A percentile compares a stretch with the other conserved stretches of the same genome.
phyloP scores from a whole-genome alignment of 2,113 vertebrate species.

The Austrofundulus limnaeus region DNA sequence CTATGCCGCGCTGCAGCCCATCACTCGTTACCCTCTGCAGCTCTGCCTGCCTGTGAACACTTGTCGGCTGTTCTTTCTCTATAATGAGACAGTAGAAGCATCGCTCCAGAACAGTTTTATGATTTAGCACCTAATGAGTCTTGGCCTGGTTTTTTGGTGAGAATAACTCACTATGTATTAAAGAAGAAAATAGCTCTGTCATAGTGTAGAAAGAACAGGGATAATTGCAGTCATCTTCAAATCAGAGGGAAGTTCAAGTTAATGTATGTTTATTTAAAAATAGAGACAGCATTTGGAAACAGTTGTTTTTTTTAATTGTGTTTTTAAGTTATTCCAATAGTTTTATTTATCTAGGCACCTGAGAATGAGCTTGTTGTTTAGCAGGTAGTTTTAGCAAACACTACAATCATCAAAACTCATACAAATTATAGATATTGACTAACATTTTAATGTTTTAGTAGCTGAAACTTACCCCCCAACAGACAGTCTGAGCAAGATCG shows the following conservation, averaged over 20 bases:
- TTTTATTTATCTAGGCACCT: too few species aligned
- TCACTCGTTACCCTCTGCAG: conserved; percentile 52
- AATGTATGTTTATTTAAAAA: background rate
- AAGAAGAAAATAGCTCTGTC: conserved; percentile 4
- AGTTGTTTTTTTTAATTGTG: background rate
- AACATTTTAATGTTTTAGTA: too few species aligned
- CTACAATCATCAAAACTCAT: too few species aligned
- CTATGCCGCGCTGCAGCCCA: conserved; percentile 45
- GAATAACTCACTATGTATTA: conserved; percentile 13
- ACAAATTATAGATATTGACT: too few species aligned
- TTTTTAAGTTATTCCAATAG: too few species aligned
- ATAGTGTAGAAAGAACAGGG: conserved; percentile 4
- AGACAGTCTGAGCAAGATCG: too few species aligned
- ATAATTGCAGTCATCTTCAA: conserved; percentile 11
- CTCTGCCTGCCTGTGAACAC: conserved; percentile 33
- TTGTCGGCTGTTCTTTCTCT: conserved; percentile 26
- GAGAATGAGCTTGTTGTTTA: too few species aligned
- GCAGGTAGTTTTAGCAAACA: too few species aligned
- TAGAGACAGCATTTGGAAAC: background rate
- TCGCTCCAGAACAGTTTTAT: conserved; percentile 45
- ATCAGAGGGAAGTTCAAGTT: background rate
- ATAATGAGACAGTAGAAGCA: conserved; percentile 61
- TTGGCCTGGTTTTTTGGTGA: conserved; percentile 26
- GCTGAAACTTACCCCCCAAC: too few species aligned
- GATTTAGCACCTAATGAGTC: conserved; percentile 48